Base-by-base conservation (phyloP, 2,113 vertebrate species). In the Sylvia atricapilla region DNA sequence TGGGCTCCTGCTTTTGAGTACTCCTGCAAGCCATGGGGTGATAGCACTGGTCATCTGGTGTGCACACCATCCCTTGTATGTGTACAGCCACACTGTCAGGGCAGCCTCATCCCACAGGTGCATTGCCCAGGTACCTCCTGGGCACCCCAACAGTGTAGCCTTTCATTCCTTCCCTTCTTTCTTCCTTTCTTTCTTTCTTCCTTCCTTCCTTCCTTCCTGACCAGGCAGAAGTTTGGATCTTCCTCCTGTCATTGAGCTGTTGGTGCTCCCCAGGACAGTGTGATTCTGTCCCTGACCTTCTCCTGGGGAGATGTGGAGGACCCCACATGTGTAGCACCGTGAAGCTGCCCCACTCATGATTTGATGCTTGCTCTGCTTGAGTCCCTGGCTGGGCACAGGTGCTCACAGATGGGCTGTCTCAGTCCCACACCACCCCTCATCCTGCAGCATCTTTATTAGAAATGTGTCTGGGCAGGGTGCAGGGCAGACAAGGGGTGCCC, bases 271-370 rank as follows among this genome's bases (percentile, higher is more conserved):
- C 0, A 0, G 30, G 16, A 33, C 35, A 33, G 17, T 9, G 30
- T 25, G 12, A 13, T 84, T 66, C 55, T 77, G 10, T 37, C 12
- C 25, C 64, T 86, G 37, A 41, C 28, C 55, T 75, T 43, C 24
- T 67, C 19, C 33, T 52, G 31, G 5, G 15, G 76, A 21, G 5
- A 30, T 0, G 1, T 44, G 35, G 13, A 69, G 31, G 12, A 46
- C 8, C 8, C 31, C 33, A 35, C 1, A 0, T 0, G 0, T 16
- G 10, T 16, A 69, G 21, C 10, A 3, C 41, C 53, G 10, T 39
- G 43, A 64, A 76, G 12, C 18, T 69, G 6, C 6, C 9, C 19
- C 6, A 58, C 20, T 6, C 11, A 0, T 22, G 14, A 56, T 35
- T 7, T 56, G 41, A 15, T 3, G 2, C 49, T 49, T 33, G 8